Base-by-base conservation (phyloP, 2,113 vertebrate genomes). In the Pyxicephalus adspersus region DNA sequence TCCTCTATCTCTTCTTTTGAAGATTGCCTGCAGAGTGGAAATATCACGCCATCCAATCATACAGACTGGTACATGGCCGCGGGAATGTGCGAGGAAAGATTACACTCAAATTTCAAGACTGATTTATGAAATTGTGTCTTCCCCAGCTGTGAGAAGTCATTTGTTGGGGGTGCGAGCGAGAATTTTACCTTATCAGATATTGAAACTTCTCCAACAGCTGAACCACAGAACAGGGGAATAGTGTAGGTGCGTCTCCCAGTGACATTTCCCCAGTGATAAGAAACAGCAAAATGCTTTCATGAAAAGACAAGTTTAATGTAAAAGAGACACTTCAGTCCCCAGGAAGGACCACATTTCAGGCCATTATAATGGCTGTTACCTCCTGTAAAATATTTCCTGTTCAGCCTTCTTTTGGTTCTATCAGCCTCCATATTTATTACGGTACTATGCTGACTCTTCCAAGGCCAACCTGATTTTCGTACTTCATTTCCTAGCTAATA, bases 131-230 rank as follows among this genome's bases (percentile, higher is more conserved):
- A 85, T 54, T 77, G n/a, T n/a, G 66, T 63, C 84, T 78, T 87
- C 26, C 20, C 81, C 83, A 86, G 87, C 83, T 73, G 4, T 73
- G 71, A 85, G 74, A 80, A 68, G 86, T 89, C 83, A 85, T 89
- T 89, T 87, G 66, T 77, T 45, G 76, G 83, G 83, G 83, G 83
- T 75, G 20, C 74, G 74, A 85, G 89, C 75, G 20, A 66, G 64
- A 74, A 19, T 87, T 90, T 93, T 92, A 88, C 86, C 77, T 92
- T 91, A 93, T 93, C 91, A 90, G 89, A 91, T 91, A 85, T 67
- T 88, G 86, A 91, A 90, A 89, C 54, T 89, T 85, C 83, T 89
- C 85, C 83, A 85, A 66, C 63, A 60, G 58, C 90, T 90, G 84
- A 91, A 88, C 23, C 28, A 89, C 61, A 67, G 89, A 68, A 88